A percentile compares a stretch with the other conserved stretches of the same genome.
These are phyloP conservation scores for Periparus ater DNA, from an alignment of 2,797 vertebrate species.

Conservation along the genomic window DNA sequence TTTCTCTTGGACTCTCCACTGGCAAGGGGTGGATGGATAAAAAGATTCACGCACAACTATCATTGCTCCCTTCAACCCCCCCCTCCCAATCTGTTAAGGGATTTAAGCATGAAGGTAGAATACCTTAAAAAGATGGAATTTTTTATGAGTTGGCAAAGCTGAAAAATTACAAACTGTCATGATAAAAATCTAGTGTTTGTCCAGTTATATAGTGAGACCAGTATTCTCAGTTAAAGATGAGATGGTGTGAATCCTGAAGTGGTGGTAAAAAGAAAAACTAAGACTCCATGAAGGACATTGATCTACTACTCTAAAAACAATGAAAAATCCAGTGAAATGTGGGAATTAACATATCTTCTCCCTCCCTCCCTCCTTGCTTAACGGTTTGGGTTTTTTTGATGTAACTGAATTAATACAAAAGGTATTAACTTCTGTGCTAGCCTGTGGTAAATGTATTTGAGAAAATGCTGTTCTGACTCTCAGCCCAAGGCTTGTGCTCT, in stretches of 20 bases:
- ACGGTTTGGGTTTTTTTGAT: background rate
- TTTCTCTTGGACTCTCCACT: background rate
- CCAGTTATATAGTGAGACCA: background rate
- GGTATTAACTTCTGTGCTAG: background rate
- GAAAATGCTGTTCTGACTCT: background rate
- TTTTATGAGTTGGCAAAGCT: background rate
- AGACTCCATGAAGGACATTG: background rate
- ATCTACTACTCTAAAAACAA: background rate
- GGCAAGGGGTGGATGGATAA: background rate
- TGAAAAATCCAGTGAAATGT: background rate
- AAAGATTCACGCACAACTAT: background rate
- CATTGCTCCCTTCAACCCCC: background rate
- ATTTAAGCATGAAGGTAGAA: background rate
- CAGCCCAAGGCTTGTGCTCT: background rate
- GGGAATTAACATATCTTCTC: background rate
- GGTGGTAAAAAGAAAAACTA: background rate
- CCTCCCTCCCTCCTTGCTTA: background rate
- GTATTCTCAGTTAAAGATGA: background rate
- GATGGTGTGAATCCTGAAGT: background rate
- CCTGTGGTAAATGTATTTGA: background rate
- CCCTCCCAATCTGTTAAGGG: background rate
- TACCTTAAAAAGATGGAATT: background rate
- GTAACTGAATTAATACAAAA: background rate
- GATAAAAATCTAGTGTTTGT: background rate
- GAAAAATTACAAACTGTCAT: background rate